A percentile compares a stretch with the other conserved stretches of the same genome.
These are phyloP conservation scores for Auanema freiburgensis DNA, from an alignment of 2,888 invertebrate genomes.

Conservation along the genomic window DNA sequence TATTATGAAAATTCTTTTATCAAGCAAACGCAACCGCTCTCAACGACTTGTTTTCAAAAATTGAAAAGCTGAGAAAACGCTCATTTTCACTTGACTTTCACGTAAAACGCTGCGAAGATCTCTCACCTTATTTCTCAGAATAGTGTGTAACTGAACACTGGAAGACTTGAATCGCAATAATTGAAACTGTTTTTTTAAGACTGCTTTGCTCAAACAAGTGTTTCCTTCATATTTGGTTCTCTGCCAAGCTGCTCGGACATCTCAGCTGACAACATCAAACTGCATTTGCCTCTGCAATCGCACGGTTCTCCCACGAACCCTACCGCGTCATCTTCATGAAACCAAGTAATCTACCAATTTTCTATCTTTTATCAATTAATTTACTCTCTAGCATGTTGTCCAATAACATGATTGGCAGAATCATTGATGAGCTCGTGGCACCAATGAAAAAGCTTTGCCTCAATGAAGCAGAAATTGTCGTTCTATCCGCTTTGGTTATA, in stretches of 20 bases:
- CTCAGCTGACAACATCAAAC: slow-evolving; percentile 26
- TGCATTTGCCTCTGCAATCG: slow-evolving; percentile 54
- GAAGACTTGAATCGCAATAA: no score
- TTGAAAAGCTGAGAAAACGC: no score
- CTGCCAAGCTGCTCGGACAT: slow-evolving; percentile 34
- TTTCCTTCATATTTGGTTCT: slow-evolving; percentile 40
- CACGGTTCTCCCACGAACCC: slow-evolving; percentile 45
- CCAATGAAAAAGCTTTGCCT: slow-evolving; percentile 50
- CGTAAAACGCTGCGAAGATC: not conserved
- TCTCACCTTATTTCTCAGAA: not conserved
- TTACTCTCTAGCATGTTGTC: slow-evolving; percentile 48
- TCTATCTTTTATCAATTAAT: not conserved
- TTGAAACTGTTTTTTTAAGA: slow-evolving; percentile 7
- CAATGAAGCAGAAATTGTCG: slow-evolving; percentile 49
- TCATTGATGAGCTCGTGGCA: slow-evolving; percentile 57
- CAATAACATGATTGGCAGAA: slow-evolving; percentile 55
- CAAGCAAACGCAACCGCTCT: no score
- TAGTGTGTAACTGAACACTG: no score
- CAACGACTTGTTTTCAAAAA: no score
- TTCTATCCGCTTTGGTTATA: slow-evolving; percentile 53
- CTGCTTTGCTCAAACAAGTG: slow-evolving; percentile 19
- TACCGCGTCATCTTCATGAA: slow-evolving; percentile 51
- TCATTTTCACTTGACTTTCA: not conserved
- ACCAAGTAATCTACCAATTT: slow-evolving; percentile 43
- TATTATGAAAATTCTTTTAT: not conserved